phyloP scores from a whole-genome alignment of 2,888 invertebrate genomes.

The Sabellastarte sp. region DNA sequence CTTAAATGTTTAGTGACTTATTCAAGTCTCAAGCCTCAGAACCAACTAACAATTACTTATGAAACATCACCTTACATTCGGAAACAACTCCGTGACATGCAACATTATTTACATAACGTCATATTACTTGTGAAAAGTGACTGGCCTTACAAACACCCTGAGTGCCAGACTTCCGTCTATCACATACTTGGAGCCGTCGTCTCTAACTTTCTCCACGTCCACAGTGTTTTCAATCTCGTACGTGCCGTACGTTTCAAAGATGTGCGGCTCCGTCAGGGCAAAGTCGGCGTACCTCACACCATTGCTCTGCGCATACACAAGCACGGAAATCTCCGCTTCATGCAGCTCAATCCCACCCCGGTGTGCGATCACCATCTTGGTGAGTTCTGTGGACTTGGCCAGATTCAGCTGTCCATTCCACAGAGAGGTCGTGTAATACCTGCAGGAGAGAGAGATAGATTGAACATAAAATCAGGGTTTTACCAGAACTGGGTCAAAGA shows the following conservation, averaged over 20 bases:
- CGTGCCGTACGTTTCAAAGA: conserved; percentile 28
- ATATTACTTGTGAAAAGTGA: conserved; percentile 25
- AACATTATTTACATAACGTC: too few species aligned
- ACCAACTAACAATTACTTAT: too few species aligned
- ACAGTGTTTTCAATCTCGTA: conserved; percentile 27
- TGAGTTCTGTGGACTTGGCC: conserved; percentile 27
- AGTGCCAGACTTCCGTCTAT: conserved; percentile 22
- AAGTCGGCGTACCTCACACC: conserved; percentile 21
- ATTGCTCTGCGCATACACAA: conserved; percentile 25
- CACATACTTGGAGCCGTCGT: conserved; percentile 17
- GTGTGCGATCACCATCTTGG: conserved; percentile 28
- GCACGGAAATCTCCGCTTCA: conserved; percentile 24
- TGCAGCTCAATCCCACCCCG: conserved; percentile 27
- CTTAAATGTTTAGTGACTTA: too few species aligned
- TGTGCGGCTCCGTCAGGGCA: conserved; percentile 19
- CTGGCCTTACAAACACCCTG: conserved; percentile 26
- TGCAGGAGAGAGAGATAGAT: conserved; percentile 28
- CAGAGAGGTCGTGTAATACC: conserved; percentile 29
- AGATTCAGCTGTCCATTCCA: conserved; percentile 31
- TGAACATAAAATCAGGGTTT: too few species aligned
- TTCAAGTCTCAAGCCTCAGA: too few species aligned
- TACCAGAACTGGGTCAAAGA: too few species aligned
- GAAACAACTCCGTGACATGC: too few species aligned
- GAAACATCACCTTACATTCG: too few species aligned
- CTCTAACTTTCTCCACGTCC: conserved; percentile 22